Base-by-base conservation (phyloP, 2,113 vertebrate species). In the Geococcyx californianus region DNA sequence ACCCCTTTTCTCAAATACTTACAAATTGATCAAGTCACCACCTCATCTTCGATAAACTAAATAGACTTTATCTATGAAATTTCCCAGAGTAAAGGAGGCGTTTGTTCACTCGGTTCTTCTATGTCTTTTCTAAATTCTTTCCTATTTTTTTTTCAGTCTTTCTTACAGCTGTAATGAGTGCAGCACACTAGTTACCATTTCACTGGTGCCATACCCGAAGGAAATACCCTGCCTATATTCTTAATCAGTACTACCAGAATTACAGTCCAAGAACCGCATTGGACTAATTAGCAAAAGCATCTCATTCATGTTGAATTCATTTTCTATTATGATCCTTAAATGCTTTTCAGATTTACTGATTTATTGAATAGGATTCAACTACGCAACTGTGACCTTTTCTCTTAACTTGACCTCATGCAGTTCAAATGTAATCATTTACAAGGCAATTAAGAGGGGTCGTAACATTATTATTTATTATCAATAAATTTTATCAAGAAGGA, bases 201-300 rank as follows among this genome's bases (percentile, higher is more conserved):
- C 84, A 79, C 89, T 68, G 73, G 42, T n/a, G 45, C 42, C 70
- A 76, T 58, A 91, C 70, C 78, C 87, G 85, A 84, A 90, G 78
- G 69, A 94, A 93, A 94, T 21, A 51, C 52, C 54, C 10, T 64
- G 74, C 29, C 56, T 76, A 45, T 66, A 73, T 84, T 69, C 56
- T 79, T 85, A 70, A 82, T 87, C 75, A 76, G 63, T 85, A 62
- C 31, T 63, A 89, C 55, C 42, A 89, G 66, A 76, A 62, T 84
- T 89, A 62, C 7, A 85, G 77, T 62, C 60, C 81, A 68, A 87
- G 49, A 91, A 82, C 20, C 68, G 42, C 70, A 91, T 3, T 91
- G 84, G 44, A 89, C 84, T 96, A 93, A 94, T 93, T 79, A 93
- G 58, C n/a, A 87, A 94, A 76, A 85, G 20, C 17, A 87, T 85